Evolutionary conservation across 2,888 invertebrate species (phyloP).

Genomic region (Liopterus haemorrhoidalis): DNA sequence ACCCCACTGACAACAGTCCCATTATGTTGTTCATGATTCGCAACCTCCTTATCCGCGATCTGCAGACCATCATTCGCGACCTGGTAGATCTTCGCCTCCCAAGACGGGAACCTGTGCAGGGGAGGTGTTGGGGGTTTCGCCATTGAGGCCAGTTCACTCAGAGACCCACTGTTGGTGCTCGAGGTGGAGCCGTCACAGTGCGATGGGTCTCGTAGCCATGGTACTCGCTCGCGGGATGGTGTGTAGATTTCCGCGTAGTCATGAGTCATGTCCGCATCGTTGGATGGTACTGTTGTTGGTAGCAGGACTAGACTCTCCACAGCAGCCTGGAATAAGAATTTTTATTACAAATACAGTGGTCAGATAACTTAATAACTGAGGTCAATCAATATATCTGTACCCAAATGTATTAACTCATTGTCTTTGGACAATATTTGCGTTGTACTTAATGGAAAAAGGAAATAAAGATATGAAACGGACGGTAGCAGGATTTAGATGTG

Average conservation of each 20-base stretch:
- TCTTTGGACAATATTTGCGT: too few species aligned
- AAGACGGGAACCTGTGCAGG: conserved; percentile 68
- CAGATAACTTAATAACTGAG: too few species aligned
- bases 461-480: too few species aligned
- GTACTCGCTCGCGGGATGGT: conserved; percentile 65
- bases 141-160: conserved; percentile 31
- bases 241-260: conserved; percentile 94
- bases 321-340: conserved; percentile 46
- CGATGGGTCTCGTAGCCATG: conserved; percentile 42
- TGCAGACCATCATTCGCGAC: conserved; percentile 55
- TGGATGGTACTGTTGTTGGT: conserved; percentile 50
- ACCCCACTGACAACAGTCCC: conserved; percentile 41
- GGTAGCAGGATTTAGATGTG: too few species aligned
- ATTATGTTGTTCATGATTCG: conserved; percentile 43
- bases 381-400: too few species aligned
- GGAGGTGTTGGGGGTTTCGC: conserved; percentile 82
- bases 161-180: conserved; percentile 31
- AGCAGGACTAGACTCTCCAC: conserved; percentile 52
- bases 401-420: too few species aligned
- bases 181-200: conserved; percentile 30
- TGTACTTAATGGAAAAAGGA: too few species aligned
- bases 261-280: conserved; percentile 65
- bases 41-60: conserved; percentile 43
- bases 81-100: conserved; percentile 96
- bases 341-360: too few species aligned